phyloP scores from a whole-genome alignment of 1,140 invertebrate species.

The Drosophila melanica region DNA sequence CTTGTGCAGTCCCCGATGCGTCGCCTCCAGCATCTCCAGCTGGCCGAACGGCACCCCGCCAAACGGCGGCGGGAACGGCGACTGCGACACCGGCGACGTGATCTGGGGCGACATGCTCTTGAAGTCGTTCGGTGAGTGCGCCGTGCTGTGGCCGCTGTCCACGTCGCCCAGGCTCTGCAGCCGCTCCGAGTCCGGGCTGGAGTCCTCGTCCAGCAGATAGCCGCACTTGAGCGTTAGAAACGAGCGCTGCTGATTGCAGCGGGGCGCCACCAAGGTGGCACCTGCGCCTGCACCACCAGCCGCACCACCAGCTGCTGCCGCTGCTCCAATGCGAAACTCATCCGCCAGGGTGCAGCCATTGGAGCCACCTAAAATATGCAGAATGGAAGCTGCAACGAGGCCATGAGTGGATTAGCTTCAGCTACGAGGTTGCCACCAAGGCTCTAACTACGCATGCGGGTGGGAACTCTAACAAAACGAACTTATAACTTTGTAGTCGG shows the following conservation, averaged over 20 bases:
- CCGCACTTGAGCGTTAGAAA: conserved; percentile 90
- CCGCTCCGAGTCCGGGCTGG: conserved; percentile 93
- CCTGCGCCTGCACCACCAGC: conserved; percentile 1
- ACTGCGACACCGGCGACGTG: conserved; percentile 85
- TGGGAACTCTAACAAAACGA: neutral
- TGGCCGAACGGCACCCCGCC: conserved; percentile 91
- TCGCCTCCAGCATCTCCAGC: conserved; percentile 95
- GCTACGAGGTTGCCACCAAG: conserved; percentile 38
- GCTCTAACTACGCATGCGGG: conserved; percentile 15
- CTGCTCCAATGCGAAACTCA: conserved; percentile 85
- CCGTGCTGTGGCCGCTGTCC: conserved; percentile 95
- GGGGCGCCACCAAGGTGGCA: conserved; percentile 12
- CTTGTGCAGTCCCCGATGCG: conserved; percentile 97
- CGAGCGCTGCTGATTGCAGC: conserved; percentile 85
- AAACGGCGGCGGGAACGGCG: conserved; percentile 85
- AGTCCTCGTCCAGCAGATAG: conserved; percentile 91
- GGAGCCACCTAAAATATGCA: conserved; percentile 79
- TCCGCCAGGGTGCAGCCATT: conserved; percentile 87
- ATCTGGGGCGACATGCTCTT: conserved; percentile 92
- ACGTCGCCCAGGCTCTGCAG: conserved; percentile 89
- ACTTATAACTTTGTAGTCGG: too few species aligned
- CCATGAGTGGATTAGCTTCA: conserved; percentile 64
- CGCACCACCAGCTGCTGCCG: neutral
- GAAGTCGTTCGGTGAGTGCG: conserved; percentile 93
- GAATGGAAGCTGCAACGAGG: conserved; percentile 83